phyloP scores from a whole-genome alignment of 2,797 vertebrate genomes.

The Scolopax bukidnonensis region DNA sequence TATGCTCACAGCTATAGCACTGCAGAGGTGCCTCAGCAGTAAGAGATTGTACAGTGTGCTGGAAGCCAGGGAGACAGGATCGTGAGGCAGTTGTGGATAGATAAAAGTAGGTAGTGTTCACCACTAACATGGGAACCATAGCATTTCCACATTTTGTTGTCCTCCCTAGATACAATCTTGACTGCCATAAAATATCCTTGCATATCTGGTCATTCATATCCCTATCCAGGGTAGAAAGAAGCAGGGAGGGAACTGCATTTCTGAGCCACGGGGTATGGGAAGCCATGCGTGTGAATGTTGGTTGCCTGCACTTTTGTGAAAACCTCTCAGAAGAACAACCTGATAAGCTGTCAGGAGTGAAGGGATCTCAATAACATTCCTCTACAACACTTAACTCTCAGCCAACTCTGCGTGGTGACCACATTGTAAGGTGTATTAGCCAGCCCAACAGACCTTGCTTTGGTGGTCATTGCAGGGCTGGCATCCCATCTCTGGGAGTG shows the following conservation, averaged over 20 bases:
- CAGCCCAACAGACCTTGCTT: not conserved
- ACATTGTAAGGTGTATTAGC: not conserved
- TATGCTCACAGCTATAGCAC: accelerated
- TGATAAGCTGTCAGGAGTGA: not conserved
- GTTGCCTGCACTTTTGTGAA: not conserved
- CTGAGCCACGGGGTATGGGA: not conserved
- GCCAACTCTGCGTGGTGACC: not conserved
- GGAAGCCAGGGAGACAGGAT: not conserved
- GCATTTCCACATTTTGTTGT: not conserved
- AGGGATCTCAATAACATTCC: not conserved
- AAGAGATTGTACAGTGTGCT: not conserved
- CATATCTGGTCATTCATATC: not conserved
- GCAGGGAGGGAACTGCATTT: not conserved
- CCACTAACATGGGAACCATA: not conserved
- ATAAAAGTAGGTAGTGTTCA: not conserved
- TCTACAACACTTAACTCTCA: not conserved
- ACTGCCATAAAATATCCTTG: not conserved
- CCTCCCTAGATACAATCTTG: not conserved
- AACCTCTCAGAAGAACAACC: not conserved
- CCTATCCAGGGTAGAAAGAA: not conserved
- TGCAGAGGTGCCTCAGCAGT: accelerated
- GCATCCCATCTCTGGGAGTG: not conserved
- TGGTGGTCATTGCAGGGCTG: not conserved
- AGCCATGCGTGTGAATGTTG: accelerated
- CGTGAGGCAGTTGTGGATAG: not conserved